Evolutionary conservation across 1,140 invertebrate genomes (phyloP), one percentile per base, ranked within the genome.

Genomic region (Gryllus bimaculatus): DNA sequence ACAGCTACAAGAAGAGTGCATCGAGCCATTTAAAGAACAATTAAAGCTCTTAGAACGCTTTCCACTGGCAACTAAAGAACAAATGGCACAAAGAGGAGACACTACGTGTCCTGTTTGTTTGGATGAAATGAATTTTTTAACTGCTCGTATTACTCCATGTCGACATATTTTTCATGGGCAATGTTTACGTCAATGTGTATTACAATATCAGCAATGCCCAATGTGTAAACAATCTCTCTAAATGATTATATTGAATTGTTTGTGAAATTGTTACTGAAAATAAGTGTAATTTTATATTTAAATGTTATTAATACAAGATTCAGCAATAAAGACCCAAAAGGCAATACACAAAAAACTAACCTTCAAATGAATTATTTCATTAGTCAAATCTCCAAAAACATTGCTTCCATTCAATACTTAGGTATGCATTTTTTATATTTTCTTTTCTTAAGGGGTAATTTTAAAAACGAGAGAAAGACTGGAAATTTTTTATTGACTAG

Each of bases 61-160:
- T 21, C 79, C 79, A 12, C 26, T 80, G n/a, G 77, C 75, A 15
- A 78, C 79, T 13, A 26, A 47, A 8, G 79, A 76, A 15, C 75
- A 54, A 39, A 74, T 77, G 78, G 13, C 39, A 21, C 76, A 74
- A 74, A 75, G 47, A 48, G 26, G 54, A 73, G 75, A 78, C 15
- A 39, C 75, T 47, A 74, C 76, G 1, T 82, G 82, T 54, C 74
- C 82, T 2, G 75, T 82, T 74, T 82, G 82, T 75, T 76, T 82
- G n/a, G 82, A 82, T 73, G 79, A 82, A 21, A 82, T 82, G 80
- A 75, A 79, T n/a, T 26, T 79, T 2, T 78, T 81, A 10, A 73
- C 78, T 6, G 80, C 79, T n/a, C 66, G 82, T n/a, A 78, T 82
- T 47, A 82, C 82, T n/a, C 81, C 81, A 8, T 82, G 82, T 73